Conservation (phyloP, 2,113 vertebrate species). For the Prunella himalayana region DNA sequence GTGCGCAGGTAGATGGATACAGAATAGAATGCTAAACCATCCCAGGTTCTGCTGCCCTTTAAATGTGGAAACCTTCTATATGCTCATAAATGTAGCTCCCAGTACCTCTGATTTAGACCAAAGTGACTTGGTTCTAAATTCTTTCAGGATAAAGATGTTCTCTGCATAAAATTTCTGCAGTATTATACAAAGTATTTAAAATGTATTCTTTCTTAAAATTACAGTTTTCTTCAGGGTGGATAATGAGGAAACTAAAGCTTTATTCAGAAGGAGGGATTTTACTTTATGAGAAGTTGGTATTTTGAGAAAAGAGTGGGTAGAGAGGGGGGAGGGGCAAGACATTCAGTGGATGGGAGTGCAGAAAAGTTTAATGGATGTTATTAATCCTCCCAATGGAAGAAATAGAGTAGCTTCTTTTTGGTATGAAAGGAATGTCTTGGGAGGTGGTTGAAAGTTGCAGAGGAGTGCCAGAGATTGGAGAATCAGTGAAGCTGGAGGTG, state of each 20-base stretch:
- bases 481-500: not conserved
- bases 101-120: not conserved
- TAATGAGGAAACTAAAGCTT: not conserved
- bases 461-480: not conserved
- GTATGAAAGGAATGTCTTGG: constrained; percentile 58
- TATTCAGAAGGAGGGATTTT: not conserved
- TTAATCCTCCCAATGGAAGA: constrained; percentile 23
- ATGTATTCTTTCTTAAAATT: not conserved
- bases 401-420: constrained; percentile 33
- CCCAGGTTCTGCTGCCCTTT: not conserved
- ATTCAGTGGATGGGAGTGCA: not conserved
- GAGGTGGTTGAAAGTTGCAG: constrained; percentile 25
- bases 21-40: not conserved
- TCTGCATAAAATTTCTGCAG: not conserved
- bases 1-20: not conserved
- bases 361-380: not conserved
- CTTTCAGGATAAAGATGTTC: not conserved
- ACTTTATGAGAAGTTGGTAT: not conserved
- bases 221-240: not conserved
- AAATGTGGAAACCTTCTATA: not conserved
- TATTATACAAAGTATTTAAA: not conserved
- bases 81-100: not conserved
- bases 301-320: not conserved
- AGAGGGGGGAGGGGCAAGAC: not conserved
- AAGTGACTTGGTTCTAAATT: not conserved